Evolutionary conservation across 2,888 invertebrate genomes (phyloP).

Genomic region (Diaperis boleti): DNA sequence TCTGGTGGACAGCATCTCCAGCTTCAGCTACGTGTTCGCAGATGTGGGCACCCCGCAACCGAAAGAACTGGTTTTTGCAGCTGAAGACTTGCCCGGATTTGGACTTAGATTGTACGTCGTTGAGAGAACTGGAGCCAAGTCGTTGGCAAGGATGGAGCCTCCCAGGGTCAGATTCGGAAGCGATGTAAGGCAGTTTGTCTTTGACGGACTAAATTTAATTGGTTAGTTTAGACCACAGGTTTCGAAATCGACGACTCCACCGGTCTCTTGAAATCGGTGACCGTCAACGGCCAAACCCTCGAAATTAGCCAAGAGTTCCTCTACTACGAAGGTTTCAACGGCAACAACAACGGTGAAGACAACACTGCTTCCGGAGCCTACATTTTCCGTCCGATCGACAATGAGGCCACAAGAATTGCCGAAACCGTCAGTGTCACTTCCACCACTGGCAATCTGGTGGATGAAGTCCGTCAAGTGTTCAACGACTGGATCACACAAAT

Average conservation of each 20-base stretch:
- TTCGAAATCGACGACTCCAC: conserved; percentile 69
- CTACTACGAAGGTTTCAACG: conserved; percentile 78
- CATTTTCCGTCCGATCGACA: conserved; percentile 77
- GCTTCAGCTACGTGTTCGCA: conserved; percentile 24
- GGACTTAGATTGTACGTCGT: conserved; percentile 29
- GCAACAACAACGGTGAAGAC: conserved; percentile 72
- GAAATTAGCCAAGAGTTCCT: conserved; percentile 74
- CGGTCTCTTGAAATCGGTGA: conserved; percentile 70
- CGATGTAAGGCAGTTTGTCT: conserved; percentile 37
- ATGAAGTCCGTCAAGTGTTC: conserved; percentile 78
- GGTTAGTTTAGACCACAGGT: conserved; percentile 46
- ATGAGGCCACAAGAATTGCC: conserved; percentile 14
- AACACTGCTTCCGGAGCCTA: conserved; percentile 92
- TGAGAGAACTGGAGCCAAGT: conserved; percentile 21
- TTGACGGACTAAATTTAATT: neutral
- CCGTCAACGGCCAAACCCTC: conserved; percentile 64
- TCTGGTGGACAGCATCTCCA: conserved; percentile 32
- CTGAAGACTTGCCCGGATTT: conserved; percentile 23
- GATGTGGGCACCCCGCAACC: conserved; percentile 10
- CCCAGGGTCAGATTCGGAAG: conserved; percentile 45
- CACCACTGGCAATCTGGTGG: conserved; percentile 61
- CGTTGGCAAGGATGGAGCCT: conserved; percentile 19
- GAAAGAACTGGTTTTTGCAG: conserved; percentile 76
- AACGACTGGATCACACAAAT: conserved; percentile 79
- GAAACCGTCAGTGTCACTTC: conserved; percentile 59